Base-by-base conservation (phyloP, 2,888 invertebrate species). In the Quadriops clusia region DNA sequence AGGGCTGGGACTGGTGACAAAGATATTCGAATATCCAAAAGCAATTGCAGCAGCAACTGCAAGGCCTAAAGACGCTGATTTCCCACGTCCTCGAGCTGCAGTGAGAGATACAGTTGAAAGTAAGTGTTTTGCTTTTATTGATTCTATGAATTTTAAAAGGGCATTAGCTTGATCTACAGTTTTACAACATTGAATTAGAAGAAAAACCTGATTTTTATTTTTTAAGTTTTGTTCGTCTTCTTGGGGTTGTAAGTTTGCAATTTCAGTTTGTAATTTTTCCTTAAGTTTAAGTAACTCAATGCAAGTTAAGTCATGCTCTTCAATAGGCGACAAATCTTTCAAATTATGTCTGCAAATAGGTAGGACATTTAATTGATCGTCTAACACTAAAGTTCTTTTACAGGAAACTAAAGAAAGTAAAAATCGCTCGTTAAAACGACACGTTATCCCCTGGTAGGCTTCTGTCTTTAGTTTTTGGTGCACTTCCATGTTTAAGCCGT, bases 1-100 rank as follows among this genome's bases (percentile, higher is more conserved):
- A 0, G 94, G 93, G 52, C 84, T 84, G 0, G 94, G 94, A 11
- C 91, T 86, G 0, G 94, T 91, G 22, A 95, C 89, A 61, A 89
- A 93, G 31, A 91, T 81, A 54, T 87, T 90, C 24, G 86, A 82
- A 44, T 63, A 63, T 9, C 76, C 73, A 42, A 79, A 76, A 0
- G 80, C 76, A 2, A 84, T 66, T 1, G 82, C 78, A 0, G 77
- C 82, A 7, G 83, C 79, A 14, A 95, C 75, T 0, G 91, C 77
- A 6, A 95, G 65, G 1, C 93, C 94, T 22, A 95, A 65, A 3
- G 91, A 84, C n/a, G n/a, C n/a, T n/a, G n/a, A n/a, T n/a, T n/a
- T n/a, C n/a, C n/a, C n/a, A n/a, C n/a, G n/a, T n/a, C n/a, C n/a
- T n/a, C n/a, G n/a, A n/a, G n/a, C n/a, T n/a, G n/a, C n/a, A n/a